phyloP scores from a whole-genome alignment of 2,113 vertebrate genomes.

The Zosterops hypoxanthus region DNA sequence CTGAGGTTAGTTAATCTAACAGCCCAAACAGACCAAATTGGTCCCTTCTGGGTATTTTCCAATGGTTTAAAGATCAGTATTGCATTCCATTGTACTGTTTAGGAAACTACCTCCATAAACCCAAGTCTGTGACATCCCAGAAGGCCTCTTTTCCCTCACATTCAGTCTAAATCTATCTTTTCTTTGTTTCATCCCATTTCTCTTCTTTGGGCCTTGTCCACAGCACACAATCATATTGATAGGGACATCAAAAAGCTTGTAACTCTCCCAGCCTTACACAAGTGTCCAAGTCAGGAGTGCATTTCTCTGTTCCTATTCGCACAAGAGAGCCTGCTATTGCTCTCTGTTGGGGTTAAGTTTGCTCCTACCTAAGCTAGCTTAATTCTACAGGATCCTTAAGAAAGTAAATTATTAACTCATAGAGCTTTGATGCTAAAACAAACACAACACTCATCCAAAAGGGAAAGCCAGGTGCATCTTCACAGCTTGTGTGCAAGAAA shows the following conservation, averaged over 20 bases:
- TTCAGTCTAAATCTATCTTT: background rate
- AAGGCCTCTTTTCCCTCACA: background rate
- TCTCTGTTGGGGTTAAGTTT: background rate
- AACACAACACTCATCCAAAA: background rate
- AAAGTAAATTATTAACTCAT: background rate
- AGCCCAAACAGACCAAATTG: background rate
- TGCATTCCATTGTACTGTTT: slow-evolving; percentile 10
- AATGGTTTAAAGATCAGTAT: background rate
- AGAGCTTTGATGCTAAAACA: background rate
- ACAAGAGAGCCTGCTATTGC: background rate
- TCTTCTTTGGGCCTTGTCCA: background rate
- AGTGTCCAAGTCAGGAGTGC: rapidly evolving
- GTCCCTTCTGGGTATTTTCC: slow-evolving; percentile 4
- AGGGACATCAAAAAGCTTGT: background rate
- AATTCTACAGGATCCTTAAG: background rate
- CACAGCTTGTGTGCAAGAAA: rapidly evolving
- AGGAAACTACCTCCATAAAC: background rate
- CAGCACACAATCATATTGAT: background rate
- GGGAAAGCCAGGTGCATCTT: background rate
- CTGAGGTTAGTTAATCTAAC: background rate
- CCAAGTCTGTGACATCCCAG: background rate
- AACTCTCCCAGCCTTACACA: background rate
- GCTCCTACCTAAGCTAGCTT: background rate
- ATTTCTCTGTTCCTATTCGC: background rate
- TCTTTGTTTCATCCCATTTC: background rate